phyloP scores from a whole-genome alignment of 2,888 invertebrate genomes.

The Yponomeuta evonymella region DNA sequence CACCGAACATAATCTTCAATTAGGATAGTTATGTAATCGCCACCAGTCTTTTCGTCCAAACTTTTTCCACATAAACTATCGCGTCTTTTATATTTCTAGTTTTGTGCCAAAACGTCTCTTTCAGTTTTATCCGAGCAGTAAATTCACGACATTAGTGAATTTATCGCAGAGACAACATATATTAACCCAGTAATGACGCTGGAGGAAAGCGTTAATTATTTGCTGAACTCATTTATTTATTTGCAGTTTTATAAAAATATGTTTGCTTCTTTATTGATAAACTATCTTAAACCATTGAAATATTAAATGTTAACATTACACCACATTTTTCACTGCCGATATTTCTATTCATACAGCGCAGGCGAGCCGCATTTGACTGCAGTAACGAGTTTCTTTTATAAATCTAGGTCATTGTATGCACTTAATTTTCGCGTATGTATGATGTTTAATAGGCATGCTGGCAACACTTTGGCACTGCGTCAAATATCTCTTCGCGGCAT shows the following conservation, averaged over 20 bases:
- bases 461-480: slow-evolving; percentile 53
- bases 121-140: slow-evolving; percentile 20
- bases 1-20: no score
- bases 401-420: slow-evolving; percentile 39
- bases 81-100: slow-evolving; percentile 17
- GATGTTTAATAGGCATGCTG: slow-evolving; percentile 39
- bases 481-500: slow-evolving; percentile 46
- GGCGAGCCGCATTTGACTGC: slow-evolving; percentile 28
- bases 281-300: background rate
- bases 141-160: slow-evolving; percentile 20
- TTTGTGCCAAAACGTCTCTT: slow-evolving; percentile 15
- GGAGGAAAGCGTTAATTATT: background rate
- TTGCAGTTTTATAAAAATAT: background rate
- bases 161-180: slow-evolving; percentile 23
- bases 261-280: background rate
- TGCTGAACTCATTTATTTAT: background rate
- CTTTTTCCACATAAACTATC: slow-evolving; percentile 19
- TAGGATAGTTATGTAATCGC: background rate
- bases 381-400: slow-evolving; percentile 25
- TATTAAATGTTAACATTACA: background rate
- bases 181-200: slow-evolving; percentile 26
- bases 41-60: background rate
- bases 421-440: slow-evolving; percentile 34
- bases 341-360: background rate
- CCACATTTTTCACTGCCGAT: background rate